Evolutionary conservation across 2,113 vertebrate species (phyloP).

Genomic region (Phalacrocorax aristotelis): DNA sequence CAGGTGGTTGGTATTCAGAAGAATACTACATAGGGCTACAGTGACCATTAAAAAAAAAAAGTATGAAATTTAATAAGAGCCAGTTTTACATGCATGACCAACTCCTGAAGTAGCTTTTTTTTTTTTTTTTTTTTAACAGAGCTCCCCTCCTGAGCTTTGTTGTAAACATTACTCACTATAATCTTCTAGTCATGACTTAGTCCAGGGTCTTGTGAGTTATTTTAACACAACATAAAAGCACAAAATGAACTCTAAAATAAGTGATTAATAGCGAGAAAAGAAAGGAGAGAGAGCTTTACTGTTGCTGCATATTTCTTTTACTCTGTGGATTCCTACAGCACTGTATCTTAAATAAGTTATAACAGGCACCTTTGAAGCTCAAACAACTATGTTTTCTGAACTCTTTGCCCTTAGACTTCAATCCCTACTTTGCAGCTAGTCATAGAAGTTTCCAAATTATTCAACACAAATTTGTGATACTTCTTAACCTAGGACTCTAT

Average conservation of each 20-base stretch:
- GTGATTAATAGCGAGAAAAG: background rate
- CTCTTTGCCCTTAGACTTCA: background rate
- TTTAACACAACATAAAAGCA: background rate
- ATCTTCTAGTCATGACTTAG: background rate
- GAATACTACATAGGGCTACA: background rate
- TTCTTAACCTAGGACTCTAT: background rate
- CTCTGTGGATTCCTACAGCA: background rate
- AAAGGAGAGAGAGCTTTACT: fast-evolving
- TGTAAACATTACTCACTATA: background rate
- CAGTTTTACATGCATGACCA: background rate
- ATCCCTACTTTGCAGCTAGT: background rate
- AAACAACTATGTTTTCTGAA: background rate
- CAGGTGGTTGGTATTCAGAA: background rate
- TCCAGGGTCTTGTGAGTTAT: background rate
- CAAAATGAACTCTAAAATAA: background rate
- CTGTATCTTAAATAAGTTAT: background rate
- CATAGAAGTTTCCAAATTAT: background rate
- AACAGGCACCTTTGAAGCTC: background rate
- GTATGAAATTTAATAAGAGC: background rate
- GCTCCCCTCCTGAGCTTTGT: background rate
- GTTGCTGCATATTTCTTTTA: background rate
- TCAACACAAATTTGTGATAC: background rate
- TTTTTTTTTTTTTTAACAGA: background rate
- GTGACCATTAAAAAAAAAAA: background rate
- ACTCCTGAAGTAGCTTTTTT: background rate